phyloP scores from a whole-genome alignment of 2,113 vertebrate genomes.

The Pluvialis apricaria region DNA sequence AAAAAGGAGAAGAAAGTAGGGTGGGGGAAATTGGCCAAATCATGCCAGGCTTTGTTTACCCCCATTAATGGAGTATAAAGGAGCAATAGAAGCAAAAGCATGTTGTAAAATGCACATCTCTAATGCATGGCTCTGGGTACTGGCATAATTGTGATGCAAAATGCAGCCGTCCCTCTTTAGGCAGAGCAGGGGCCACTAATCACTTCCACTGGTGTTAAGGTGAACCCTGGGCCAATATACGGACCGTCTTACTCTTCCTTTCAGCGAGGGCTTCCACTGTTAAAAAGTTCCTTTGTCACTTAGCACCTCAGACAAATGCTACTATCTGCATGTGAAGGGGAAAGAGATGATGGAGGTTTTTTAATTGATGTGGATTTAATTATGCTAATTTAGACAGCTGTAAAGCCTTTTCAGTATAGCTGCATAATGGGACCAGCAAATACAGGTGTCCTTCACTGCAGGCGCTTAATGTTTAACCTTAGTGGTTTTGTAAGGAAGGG shows the following conservation, averaged over 20 bases:
- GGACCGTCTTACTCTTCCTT: conserved; percentile 78
- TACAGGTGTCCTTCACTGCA: conserved; percentile 88
- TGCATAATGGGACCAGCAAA: conserved; percentile 78
- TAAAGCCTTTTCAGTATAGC: conserved; percentile 74
- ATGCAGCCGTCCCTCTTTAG: conserved; percentile 58
- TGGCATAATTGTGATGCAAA: conserved; percentile 79
- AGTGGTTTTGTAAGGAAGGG: conserved; percentile 61
- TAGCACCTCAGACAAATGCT: conserved; percentile 84
- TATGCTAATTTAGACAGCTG: conserved; percentile 91
- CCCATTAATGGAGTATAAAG: conserved; percentile 70
- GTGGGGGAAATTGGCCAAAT: conserved; percentile 66
- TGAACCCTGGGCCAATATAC: conserved; percentile 78
- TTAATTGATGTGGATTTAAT: conserved; percentile 96
- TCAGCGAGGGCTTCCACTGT: conserved; percentile 70
- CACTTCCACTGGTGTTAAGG: conserved; percentile 74
- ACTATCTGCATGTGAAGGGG: conserved; percentile 88
- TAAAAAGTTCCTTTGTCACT: conserved; percentile 80
- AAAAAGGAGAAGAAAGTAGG: background rate
- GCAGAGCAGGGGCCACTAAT: conserved; percentile 65
- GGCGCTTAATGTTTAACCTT: conserved; percentile 80
- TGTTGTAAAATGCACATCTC: conserved; percentile 77
- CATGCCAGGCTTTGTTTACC: conserved; percentile 79
- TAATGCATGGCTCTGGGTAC: background rate
- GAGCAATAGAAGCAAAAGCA: conserved; percentile 57
- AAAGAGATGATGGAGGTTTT: conserved; percentile 83